A percentile compares a stretch with the other conserved stretches of the same genome.
phyloP scores from a whole-genome alignment of 1,140 invertebrate genomes.

The Araneus ventricosus region DNA sequence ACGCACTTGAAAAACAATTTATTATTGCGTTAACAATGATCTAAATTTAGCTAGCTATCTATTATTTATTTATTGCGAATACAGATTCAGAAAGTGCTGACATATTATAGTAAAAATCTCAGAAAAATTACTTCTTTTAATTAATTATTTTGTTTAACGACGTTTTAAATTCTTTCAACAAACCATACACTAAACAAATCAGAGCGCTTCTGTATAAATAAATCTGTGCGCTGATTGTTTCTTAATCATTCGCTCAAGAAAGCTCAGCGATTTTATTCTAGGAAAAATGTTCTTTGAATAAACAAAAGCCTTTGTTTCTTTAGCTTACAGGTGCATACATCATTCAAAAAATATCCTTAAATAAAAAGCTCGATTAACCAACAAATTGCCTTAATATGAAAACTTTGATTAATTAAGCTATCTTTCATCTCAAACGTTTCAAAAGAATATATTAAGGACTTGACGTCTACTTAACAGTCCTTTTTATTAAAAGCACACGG shows the following conservation, averaged over 20 bases:
- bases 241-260: neutral
- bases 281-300: neutral
- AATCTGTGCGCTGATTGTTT: neutral
- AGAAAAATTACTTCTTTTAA: too few species aligned
- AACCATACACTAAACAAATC: too few species aligned
- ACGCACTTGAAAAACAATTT: too few species aligned
- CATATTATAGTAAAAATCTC: too few species aligned
- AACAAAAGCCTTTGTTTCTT: neutral
- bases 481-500: neutral
- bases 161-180: too few species aligned
- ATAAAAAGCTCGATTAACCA: neutral
- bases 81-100: too few species aligned
- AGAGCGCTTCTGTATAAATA: neutral
- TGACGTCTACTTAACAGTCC: neutral
- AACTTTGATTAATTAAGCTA: neutral
- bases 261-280: neutral
- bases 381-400: neutral
- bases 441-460: neutral
- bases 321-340: neutral
- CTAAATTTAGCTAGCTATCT: too few species aligned
- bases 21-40: too few species aligned
- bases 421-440: neutral
- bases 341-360: neutral
- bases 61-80: too few species aligned
- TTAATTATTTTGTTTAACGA: too few species aligned